Conservation (phyloP, 1,140 invertebrate species). For the Hyposmocoma kahamanoa region DNA sequence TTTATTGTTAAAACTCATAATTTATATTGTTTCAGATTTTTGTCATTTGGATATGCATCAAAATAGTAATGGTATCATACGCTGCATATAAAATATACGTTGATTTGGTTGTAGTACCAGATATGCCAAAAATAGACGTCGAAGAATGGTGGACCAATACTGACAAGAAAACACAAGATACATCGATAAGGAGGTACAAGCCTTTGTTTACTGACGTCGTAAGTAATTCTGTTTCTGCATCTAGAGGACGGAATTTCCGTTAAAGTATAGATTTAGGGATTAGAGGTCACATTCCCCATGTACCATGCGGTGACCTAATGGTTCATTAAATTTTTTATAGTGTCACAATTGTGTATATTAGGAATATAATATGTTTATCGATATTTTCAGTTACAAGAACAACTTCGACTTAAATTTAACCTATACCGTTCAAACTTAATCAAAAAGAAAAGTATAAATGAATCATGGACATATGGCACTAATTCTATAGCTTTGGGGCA, state of each 20-base stretch:
- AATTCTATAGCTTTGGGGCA: constrained; percentile 77
- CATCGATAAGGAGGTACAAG: constrained; percentile 39
- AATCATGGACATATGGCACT: constrained; percentile 78
- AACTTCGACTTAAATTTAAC: constrained; percentile 39
- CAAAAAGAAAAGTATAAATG: constrained; percentile 66
- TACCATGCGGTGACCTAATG: not conserved
- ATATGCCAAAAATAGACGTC: constrained; percentile 37
- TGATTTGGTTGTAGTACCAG: constrained; percentile 24
- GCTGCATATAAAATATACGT: constrained; percentile 26
- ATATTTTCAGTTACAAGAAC: constrained; percentile 43
- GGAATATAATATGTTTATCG: not conserved
- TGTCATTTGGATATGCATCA: constrained; percentile 12
- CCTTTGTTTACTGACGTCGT: constrained; percentile 46
- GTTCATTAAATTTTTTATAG: not conserved
- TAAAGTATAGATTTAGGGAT: not conserved
- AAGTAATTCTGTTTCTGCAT: constrained; percentile 18
- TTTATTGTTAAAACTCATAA: not conserved
- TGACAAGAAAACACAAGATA: constrained; percentile 22
- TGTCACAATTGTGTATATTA: not conserved
- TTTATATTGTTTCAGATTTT: constrained; percentile 21
- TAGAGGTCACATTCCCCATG: not conserved
- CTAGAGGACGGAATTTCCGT: constrained; percentile 1
- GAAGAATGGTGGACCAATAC: constrained; percentile 43
- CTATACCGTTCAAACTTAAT: constrained; percentile 23
- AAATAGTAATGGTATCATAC: constrained; percentile 15